phyloP scores from a whole-genome alignment of 1,140 invertebrate species.

The Ceratoteleas bidentatus region DNA sequence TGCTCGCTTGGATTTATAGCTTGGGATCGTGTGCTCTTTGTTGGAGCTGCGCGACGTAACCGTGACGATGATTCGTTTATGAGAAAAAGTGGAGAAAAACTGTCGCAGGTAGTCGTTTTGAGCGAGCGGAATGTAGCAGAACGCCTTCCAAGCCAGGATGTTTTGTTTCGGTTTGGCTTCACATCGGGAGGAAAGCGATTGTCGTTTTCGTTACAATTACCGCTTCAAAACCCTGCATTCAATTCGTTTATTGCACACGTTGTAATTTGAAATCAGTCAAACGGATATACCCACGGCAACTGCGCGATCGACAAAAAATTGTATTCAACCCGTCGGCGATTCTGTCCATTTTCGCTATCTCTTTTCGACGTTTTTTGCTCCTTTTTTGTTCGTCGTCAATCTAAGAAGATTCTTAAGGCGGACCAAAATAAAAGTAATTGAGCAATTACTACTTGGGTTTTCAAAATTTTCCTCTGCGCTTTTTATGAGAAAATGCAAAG shows the following conservation, averaged over 20 bases:
- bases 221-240: constrained; percentile 8
- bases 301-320: background rate
- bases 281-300: background rate
- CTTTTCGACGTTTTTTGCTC: too few species aligned
- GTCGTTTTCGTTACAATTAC: constrained; percentile 52
- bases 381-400: too few species aligned
- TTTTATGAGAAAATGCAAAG: too few species aligned
- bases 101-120: constrained; percentile 61
- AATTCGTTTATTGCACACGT: constrained; percentile 15
- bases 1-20: constrained; percentile 19
- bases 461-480: too few species aligned
- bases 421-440: too few species aligned
- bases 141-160: constrained; percentile 53
- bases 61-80: constrained; percentile 53
- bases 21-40: constrained; percentile 41
- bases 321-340: background rate
- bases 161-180: constrained; percentile 59
- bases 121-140: constrained; percentile 53
- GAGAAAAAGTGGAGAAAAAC: constrained; percentile 63
- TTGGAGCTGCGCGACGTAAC: constrained; percentile 43
- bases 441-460: too few species aligned
- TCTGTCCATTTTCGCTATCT: too few species aligned
- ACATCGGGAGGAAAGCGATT: constrained; percentile 52
- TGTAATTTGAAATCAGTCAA: background rate
- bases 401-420: too few species aligned